Evolutionary conservation across 2,888 invertebrate genomes (phyloP), one percentile per base, ranked within the genome.

Genomic region (Ornithoptera alexandrae): DNA sequence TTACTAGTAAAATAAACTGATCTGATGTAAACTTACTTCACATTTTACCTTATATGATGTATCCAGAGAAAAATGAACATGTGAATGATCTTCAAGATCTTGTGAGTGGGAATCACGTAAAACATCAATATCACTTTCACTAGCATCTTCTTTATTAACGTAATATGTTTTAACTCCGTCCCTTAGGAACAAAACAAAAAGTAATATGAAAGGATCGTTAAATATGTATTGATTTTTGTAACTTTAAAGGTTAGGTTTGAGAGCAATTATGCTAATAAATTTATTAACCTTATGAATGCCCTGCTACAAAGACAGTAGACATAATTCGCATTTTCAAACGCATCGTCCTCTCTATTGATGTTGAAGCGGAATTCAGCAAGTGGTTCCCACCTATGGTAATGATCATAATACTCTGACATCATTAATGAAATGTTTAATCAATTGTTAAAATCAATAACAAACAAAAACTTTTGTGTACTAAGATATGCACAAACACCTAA

Each of bases 301-400:
- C 96, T 93, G 84, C 95, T 95, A 85, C 95, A 96, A 73, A 95
- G 92, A 85, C 95, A 95, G 80, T 94, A 94, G 76, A 95, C 90
- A 79, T 93, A 94, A 78, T 94, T 93, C 63, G 93, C 89, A 70
- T 89, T 85, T 72, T 89, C 84, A 69, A 78, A 76, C 30, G 83
- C 79, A 36, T 85, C 83, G 70, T 84, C 82, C 74, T 84, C 83
- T 71, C 92, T 89, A 66, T 89, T 87, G 71, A 90, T 77, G 68
- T 81, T 80, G 73, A 91, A 93, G 79, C 91, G 91, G 78, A 96
- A 94, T 86, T 95, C 95, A 56, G 95, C 95, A 74, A 96, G 91
- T 71, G 95, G 94, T 82, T 95, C 95, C 94, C 95, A 95, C 74
- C 94, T 93, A 75, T 91, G 88, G 73, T 86, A 86, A 74, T 87